Evolutionary conservation across 2,888 invertebrate species (phyloP).

Genomic region (Leucoptera coffeella): DNA sequence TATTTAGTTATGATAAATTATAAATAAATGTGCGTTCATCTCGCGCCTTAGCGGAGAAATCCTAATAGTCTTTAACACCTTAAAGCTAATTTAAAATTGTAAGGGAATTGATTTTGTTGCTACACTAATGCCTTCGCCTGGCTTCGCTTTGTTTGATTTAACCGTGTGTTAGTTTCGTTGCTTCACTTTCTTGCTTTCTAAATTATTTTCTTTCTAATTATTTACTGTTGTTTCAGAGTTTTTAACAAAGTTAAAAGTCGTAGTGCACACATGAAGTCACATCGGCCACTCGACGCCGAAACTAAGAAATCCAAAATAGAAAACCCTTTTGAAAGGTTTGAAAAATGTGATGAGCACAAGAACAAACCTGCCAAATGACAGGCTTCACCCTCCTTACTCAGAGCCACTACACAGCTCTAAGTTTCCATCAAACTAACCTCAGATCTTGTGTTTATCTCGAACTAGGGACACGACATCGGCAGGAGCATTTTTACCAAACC

Average conservation of each 20-base stretch:
- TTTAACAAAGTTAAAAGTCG: slow-evolving; percentile 98
- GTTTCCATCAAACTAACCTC: too few species aligned
- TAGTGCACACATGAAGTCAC: slow-evolving; percentile 99
- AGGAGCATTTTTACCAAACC: too few species aligned
- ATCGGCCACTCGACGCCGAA: slow-evolving; percentile 84
- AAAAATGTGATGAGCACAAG: slow-evolving; percentile 40
- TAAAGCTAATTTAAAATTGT: too few species aligned
- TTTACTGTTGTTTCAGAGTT: slow-evolving; percentile 68
- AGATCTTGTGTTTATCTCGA: too few species aligned
- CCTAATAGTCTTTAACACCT: too few species aligned
- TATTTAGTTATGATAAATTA: too few species aligned
- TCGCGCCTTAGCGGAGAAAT: too few species aligned
- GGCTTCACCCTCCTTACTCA: too few species aligned
- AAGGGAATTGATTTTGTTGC: slow-evolving; percentile 12
- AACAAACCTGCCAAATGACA: slow-evolving; percentile 30
- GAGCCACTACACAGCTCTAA: too few species aligned
- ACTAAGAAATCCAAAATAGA: slow-evolving; percentile 60
- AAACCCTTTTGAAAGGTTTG: slow-evolving; percentile 54
- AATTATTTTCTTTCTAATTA: too few species aligned
- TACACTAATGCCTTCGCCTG: slow-evolving; percentile 21
- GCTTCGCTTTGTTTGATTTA: slow-evolving; percentile 21
- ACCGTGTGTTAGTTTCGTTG: slow-evolving; percentile 12
- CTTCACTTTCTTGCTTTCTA: slow-evolving; percentile 14
- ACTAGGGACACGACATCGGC: too few species aligned
- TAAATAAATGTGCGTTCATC: too few species aligned